Evolutionary conservation across 1,140 invertebrate species (phyloP).

Genomic region (Drosophila kepulauana): DNA sequence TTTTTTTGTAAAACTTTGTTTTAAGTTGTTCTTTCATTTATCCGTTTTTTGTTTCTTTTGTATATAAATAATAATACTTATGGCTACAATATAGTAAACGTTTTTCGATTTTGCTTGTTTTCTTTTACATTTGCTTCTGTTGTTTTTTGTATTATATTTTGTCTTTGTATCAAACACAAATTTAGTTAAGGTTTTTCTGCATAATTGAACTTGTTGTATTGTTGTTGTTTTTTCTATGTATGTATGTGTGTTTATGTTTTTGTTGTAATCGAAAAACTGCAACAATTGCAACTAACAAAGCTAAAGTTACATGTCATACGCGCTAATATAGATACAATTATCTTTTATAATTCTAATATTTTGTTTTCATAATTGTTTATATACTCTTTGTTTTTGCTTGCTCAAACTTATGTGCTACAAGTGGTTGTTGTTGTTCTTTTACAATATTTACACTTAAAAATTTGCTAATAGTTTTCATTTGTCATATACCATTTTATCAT

Average conservation of each 20-base stretch:
- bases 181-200: conserved; percentile 33
- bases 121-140: conserved; percentile 32
- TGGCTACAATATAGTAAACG: conserved; percentile 81
- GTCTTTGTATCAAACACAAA: conserved; percentile 41
- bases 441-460: conserved; percentile 80
- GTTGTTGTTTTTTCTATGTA: conserved; percentile 24
- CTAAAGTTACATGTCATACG: conserved; percentile 69
- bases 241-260: conserved; percentile 26
- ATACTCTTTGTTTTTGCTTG: conserved; percentile 44
- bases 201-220: conserved; percentile 65
- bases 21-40: conserved; percentile 74
- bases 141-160: conserved; percentile 26
- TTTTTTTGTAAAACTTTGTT: conserved; percentile 82
- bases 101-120: conserved; percentile 68
- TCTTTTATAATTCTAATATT: conserved; percentile 49
- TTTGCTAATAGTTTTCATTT: conserved; percentile 78
- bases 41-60: conserved; percentile 61
- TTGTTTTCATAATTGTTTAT: conserved; percentile 13
- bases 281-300: conserved; percentile 83
- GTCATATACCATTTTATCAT: conserved; percentile 34
- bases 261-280: conserved; percentile 74
- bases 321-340: conserved; percentile 47
- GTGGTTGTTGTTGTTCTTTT: conserved; percentile 43
- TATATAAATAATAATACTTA: conserved; percentile 84
- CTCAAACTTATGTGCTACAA: conserved; percentile 66